phyloP scores from a whole-genome alignment of 2,888 invertebrate species.

The Caenorhabditis sp. region DNA sequence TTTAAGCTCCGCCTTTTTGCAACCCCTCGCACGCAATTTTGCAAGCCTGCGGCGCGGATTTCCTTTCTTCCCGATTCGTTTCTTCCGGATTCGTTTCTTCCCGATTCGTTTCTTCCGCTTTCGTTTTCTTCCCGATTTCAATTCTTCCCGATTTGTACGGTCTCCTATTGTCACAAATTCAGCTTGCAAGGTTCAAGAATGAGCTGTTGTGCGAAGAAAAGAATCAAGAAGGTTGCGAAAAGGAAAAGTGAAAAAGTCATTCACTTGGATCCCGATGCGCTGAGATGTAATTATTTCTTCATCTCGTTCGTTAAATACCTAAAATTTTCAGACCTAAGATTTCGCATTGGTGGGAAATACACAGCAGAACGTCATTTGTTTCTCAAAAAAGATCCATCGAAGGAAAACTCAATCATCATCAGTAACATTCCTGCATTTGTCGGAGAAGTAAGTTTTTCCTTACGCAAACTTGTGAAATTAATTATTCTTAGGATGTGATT shows the following conservation, averaged over 20 bases:
- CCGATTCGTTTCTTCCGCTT: no score
- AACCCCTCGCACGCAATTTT: no score
- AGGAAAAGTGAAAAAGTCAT: constrained; percentile 46
- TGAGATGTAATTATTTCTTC: constrained; percentile 44
- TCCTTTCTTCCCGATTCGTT: no score
- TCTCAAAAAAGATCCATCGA: constrained; percentile 63
- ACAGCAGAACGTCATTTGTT: constrained; percentile 52
- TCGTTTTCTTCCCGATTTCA: no score
- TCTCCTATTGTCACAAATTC: no score
- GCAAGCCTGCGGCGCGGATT: no score
- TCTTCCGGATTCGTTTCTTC: no score
- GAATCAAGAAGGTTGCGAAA: constrained; percentile 39
- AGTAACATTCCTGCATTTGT: constrained; percentile 68
- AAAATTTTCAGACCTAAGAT: constrained; percentile 50
- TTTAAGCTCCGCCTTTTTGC: no score
- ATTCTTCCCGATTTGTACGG: no score
- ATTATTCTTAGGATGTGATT: constrained; percentile 58
- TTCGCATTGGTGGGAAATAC: constrained; percentile 46
- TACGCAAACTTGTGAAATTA: background rate
- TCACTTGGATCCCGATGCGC: constrained; percentile 45
- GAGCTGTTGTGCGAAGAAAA: constrained; percentile 51
- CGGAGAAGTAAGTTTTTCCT: constrained; percentile 45
- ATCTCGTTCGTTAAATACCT: constrained; percentile 11
- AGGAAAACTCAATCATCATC: constrained; percentile 59
- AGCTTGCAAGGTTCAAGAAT: background rate